These are phyloP conservation scores for Taenaris catops DNA, from an alignment of 2,888 invertebrate genomes.

Conservation along the genomic window DNA sequence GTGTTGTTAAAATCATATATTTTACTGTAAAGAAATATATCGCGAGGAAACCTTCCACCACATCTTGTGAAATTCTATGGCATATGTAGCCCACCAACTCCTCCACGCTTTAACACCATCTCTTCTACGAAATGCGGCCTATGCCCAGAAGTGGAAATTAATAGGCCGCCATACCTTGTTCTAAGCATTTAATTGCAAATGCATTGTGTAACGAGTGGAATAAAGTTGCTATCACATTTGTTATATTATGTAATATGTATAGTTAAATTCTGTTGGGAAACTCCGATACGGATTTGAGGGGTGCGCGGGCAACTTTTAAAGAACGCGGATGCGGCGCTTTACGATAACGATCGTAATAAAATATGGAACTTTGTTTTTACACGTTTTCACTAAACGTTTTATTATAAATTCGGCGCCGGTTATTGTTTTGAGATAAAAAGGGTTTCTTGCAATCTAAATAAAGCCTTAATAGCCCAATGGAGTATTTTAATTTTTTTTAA, in stretches of 20 bases:
- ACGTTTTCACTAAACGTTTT: conserved; percentile 72
- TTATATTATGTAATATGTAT: conserved; percentile 30
- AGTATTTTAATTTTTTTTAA: too few relatives aligned
- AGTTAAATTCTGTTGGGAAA: conserved; percentile 71
- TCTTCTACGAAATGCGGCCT: too few relatives aligned
- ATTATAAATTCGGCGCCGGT: conserved; percentile 60
- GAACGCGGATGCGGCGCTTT: conserved; percentile 55
- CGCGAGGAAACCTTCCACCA: too few relatives aligned
- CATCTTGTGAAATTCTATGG: too few relatives aligned
- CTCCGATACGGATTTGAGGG: conserved; percentile 52
- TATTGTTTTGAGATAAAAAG: conserved; percentile 40
- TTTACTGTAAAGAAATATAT: too few relatives aligned
- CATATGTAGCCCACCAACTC: too few relatives aligned
- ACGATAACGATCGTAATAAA: conserved; percentile 78
- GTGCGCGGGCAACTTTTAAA: conserved; percentile 57
- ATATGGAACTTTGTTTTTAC: conserved; percentile 75
- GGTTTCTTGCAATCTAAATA: conserved; percentile 5
- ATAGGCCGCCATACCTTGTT: too few relatives aligned
- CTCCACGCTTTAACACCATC: too few relatives aligned
- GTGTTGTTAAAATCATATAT: too few relatives aligned
- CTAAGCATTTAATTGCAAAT: too few relatives aligned
- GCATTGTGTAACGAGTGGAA: neutral
- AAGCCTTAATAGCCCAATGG: too few relatives aligned
- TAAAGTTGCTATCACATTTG: neutral
- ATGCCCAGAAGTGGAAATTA: too few relatives aligned